Evolutionary conservation across 2,888 invertebrate genomes (phyloP), one percentile per base, ranked within the genome.

Genomic region (Rhagonycha lutea): DNA sequence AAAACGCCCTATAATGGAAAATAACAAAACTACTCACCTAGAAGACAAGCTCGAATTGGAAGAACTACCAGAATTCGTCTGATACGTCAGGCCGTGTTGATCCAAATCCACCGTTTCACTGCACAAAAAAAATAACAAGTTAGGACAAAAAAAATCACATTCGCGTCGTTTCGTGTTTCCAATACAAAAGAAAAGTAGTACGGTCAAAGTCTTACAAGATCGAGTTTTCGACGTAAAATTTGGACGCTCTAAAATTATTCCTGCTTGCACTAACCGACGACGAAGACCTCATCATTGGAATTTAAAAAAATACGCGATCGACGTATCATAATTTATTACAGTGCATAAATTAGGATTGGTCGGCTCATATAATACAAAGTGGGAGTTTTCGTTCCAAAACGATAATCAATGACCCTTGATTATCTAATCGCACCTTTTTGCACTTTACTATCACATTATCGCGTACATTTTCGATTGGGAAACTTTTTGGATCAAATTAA

Each of bases 11-110:
- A 28, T 28, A 12, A 47, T 47, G 32, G n/a, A 47, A 47, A 47
- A n/a, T n/a, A 47, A 47, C n/a, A 47, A 47, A 47, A n/a, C n/a
- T n/a, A 47, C 86, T 85, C 82, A 87, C 87, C 92, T 90, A 83
- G 89, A 90, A 77, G 92, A 92, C 83, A 92, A 88, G 88, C 92
- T 92, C 83, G 92, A 92, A 87, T 91, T 93, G 80, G 94, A 94
- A 79, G 94, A 94, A 88, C 93, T 93, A 82, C 92, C 92, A 81
- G 91, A 92, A 85, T 89, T 90, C 82, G 89, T 79, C 63, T 86
- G 82, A 79, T 88, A 88, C 65, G 88, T 86, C 82, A 90, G 88
- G 82, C 89, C 89, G 85, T 89, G 87, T 82, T 91, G 91, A 83
- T 92, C 91, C 87, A 91, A 90, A 85, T 94, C 93, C 86, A 91